Conservation (phyloP, 1,140 invertebrate species). For the Atta colombica region DNA sequence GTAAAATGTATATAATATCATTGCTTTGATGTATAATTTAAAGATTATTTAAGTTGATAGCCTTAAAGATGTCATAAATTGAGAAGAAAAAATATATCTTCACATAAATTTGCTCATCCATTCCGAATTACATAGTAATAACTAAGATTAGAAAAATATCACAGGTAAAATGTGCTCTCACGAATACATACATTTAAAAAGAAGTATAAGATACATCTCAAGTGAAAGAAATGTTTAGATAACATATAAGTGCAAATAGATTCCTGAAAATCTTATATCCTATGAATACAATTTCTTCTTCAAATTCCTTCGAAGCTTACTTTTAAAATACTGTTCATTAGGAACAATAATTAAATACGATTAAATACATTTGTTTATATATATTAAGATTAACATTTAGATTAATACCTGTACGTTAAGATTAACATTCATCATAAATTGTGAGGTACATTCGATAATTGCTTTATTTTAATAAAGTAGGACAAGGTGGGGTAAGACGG, state of each 20-base stretch:
- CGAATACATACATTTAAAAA: not conserved
- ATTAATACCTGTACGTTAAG: no score
- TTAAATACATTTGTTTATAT: slow-evolving; percentile 25
- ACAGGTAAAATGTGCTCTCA: slow-evolving; percentile 27
- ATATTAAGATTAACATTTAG: slow-evolving; percentile 5
- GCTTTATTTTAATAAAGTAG: slow-evolving; percentile 38
- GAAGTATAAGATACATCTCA: not conserved
- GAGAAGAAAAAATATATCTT: not conserved
- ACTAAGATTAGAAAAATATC: slow-evolving; percentile 20
- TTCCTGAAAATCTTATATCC: not conserved
- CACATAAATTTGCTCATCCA: not conserved
- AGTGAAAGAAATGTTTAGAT: slow-evolving; percentile 7
- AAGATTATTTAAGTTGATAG: slow-evolving; percentile 25
- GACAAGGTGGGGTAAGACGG: no score
- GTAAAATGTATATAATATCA: not conserved
- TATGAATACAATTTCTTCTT: not conserved
- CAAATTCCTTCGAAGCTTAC: not conserved
- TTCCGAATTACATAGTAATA: not conserved
- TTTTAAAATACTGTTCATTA: slow-evolving; percentile 15
- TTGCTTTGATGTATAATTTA: not conserved
- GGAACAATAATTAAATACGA: slow-evolving; percentile 35
- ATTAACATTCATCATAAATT: not conserved
- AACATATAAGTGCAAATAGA: slow-evolving; percentile 3
- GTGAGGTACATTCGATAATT: slow-evolving; percentile 32
- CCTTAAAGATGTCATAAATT: not conserved